Conservation (phyloP, 2,113 vertebrate species). For the Cephalopterus ornatus region DNA sequence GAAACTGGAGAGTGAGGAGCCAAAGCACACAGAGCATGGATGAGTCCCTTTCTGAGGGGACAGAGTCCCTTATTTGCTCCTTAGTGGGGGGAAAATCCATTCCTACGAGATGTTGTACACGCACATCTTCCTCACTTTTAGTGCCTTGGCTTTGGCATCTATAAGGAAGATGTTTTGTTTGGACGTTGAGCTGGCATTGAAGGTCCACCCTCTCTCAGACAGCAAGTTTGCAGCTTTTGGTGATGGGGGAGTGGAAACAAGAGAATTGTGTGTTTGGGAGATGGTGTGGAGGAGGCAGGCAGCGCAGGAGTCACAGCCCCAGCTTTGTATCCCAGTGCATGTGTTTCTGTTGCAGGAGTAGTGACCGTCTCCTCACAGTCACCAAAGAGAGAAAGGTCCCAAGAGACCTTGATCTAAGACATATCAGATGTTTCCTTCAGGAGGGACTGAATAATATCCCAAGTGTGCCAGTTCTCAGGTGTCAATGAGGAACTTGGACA, state of each 20-base stretch:
- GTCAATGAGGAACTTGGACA: background rate
- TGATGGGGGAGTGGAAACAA: too few relatives aligned
- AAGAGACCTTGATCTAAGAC: background rate
- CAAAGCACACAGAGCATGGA: background rate
- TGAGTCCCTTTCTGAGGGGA: background rate
- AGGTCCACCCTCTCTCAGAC: background rate
- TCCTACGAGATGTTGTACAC: background rate
- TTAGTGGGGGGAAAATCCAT: background rate
- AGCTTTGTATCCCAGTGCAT: background rate
- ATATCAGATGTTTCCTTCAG: background rate
- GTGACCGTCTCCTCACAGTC: background rate
- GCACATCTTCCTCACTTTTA: background rate
- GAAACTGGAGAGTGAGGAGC: background rate
- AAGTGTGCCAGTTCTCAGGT: background rate
- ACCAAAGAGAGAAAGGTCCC: background rate
- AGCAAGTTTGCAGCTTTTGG: background rate
- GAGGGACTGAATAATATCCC: background rate
- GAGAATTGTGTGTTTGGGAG: background rate
- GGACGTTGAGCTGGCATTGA: background rate
- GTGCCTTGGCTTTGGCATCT: background rate
- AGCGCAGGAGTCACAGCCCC: background rate
- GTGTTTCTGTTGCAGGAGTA: background rate
- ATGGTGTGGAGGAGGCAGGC: background rate
- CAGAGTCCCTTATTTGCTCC: background rate
- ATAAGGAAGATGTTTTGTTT: accelerated